A percentile compares a stretch with the other conserved stretches of the same genome.
Evolutionary conservation across 2,888 invertebrate species (phyloP).

Genomic region (Crossocerus cetratus): DNA sequence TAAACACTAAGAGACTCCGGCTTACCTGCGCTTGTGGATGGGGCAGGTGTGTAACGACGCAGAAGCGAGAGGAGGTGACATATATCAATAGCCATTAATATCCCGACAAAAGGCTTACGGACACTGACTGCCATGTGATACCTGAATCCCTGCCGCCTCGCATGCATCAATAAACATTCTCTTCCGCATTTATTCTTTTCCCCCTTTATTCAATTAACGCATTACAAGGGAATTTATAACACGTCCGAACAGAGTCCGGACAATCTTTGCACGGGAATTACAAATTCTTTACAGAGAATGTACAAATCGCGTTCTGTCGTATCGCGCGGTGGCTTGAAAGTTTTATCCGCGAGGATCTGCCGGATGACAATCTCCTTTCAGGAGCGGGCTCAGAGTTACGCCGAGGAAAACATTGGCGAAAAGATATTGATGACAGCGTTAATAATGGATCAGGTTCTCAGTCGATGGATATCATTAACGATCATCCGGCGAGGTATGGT

Average conservation of each 20-base stretch:
- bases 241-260: too few species aligned
- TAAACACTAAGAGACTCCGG: slow-evolving; percentile 39
- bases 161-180: background rate
- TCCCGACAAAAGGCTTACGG: slow-evolving; percentile 41
- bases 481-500: slow-evolving; percentile 55
- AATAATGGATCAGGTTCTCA: slow-evolving; percentile 60
- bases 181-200: too few species aligned
- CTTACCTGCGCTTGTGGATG: slow-evolving; percentile 46
- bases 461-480: slow-evolving; percentile 63
- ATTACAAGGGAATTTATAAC: too few species aligned
- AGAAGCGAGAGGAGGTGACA: slow-evolving; percentile 54
- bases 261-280: too few species aligned
- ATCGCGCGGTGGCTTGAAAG: too few species aligned
- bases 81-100: slow-evolving; percentile 52
- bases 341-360: background rate
- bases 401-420: slow-evolving; percentile 33
- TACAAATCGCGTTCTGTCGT: too few species aligned
- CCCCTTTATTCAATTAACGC: background rate
- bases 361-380: slow-evolving; percentile 7
- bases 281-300: too few species aligned
- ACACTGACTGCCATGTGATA: slow-evolving; percentile 14
- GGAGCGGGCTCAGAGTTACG: slow-evolving; percentile 14
- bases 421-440: slow-evolving; percentile 60
- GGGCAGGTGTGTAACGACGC: slow-evolving; percentile 57
- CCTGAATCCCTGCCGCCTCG: slow-evolving; percentile 5